Base-by-base conservation (phyloP, 2,113 vertebrate genomes). In the Zosterops lateralis region DNA sequence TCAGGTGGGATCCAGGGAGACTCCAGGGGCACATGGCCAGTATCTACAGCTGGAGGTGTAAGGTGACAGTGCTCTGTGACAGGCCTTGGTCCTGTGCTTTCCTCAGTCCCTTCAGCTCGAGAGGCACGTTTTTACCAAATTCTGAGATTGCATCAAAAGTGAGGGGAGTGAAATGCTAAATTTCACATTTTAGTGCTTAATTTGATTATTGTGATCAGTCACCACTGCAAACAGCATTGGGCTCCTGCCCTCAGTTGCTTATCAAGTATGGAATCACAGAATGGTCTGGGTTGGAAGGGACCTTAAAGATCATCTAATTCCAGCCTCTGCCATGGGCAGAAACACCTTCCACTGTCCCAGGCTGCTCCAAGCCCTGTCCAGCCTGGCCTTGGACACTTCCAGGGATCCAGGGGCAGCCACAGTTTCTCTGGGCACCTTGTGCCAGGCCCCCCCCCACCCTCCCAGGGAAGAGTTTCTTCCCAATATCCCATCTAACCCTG, bases 381-480 rank as follows among this genome's bases (percentile, higher is more conserved):
- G 0, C 31, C 34, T 26, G 20, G 50, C 34, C 36, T 57, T 50
- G 58, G 58, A 0, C 36, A 65, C 36, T 80, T 0, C 26, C 76
- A 57, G 51, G 44, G 34, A 42, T 57, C 26, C 57, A 72, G 58
- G 34, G 31, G 36, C 75, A 80, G 67, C 26, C 66, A 1, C 66
- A 80, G 67, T 58, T 80, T 0, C 58, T 88, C 36, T 88, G 67
- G 21, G 26, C 26, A 65, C 7, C n/a, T 58, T 73, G 60, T 58
- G 32, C 51, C 76, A 88, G 85, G 58, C 21, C 15, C 67, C 56
- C 56, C 0, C 1, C 1, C 48, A 34, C 17, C 34, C 58, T 72
- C 42, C 0, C 31, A 57, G 36, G 40, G 14, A 65, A 12, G 0
- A 6, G 36, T 51, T 22, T 3, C 16, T 0, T 3, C 44, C 28